Conservation (phyloP, 2,888 invertebrate genomes). For the Empis livida region DNA sequence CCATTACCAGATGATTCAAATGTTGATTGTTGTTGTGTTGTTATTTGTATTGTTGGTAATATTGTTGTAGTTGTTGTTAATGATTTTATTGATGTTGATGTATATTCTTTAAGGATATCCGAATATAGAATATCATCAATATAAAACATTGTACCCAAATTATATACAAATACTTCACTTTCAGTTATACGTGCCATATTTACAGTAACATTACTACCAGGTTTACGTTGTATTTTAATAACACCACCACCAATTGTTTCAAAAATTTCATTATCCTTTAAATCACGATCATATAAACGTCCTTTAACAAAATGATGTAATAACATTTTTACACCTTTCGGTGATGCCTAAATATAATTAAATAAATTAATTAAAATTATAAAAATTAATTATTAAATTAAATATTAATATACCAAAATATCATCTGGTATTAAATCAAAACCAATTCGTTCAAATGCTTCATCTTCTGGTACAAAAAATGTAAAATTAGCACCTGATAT, state of each 20-base stretch:
- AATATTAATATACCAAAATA: slow-evolving; percentile 23
- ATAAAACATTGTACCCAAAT: slow-evolving; percentile 51
- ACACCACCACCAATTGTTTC: slow-evolving; percentile 44
- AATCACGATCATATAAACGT: slow-evolving; percentile 44
- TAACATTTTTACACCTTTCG: slow-evolving; percentile 44
- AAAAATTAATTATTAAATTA: background rate
- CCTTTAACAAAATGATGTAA: slow-evolving; percentile 50
- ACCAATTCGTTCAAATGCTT: slow-evolving; percentile 49
- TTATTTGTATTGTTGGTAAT: slow-evolving; percentile 11
- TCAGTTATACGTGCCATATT: slow-evolving; percentile 46
- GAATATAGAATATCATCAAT: slow-evolving; percentile 45
- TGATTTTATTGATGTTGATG: slow-evolving; percentile 20
- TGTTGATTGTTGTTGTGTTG: slow-evolving; percentile 10
- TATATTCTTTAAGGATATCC: slow-evolving; percentile 29
- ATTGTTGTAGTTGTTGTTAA: slow-evolving; percentile 17
- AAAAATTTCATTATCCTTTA: slow-evolving; percentile 40
- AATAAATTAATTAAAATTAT: background rate
- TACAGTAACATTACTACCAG: slow-evolving; percentile 37
- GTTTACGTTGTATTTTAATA: slow-evolving; percentile 38
- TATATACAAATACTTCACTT: slow-evolving; percentile 50
- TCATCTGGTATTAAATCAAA: slow-evolving; percentile 45
- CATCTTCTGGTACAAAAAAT: slow-evolving; percentile 55
- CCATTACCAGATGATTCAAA: slow-evolving; percentile 15
- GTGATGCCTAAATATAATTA: slow-evolving; percentile 35
- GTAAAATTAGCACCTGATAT: slow-evolving; percentile 53